A percentile compares a stretch with the other conserved stretches of the same genome.
Evolutionary conservation across 2,888 invertebrate genomes (phyloP).

Genomic region (Oscheius myriophilus): DNA sequence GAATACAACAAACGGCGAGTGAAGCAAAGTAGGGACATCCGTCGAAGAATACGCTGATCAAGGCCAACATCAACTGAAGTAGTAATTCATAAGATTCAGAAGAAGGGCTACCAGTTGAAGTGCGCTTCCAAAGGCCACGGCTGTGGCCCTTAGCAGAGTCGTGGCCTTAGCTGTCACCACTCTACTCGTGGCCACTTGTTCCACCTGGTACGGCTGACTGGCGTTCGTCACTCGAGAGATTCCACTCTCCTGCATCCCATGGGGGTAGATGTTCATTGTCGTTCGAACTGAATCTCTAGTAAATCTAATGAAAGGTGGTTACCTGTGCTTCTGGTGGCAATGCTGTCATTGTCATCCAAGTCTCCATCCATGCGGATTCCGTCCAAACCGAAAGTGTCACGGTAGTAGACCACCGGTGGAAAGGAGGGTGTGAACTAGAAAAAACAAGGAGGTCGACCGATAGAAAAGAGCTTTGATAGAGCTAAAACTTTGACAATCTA

Average conservation of each 20-base stretch:
- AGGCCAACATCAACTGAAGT: constrained; percentile 64
- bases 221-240: constrained; percentile 24
- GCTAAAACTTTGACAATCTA: constrained; percentile 12
- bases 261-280: constrained; percentile 57
- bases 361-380: constrained; percentile 15
- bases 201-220: constrained; percentile 46
- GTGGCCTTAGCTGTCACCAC: constrained; percentile 62
- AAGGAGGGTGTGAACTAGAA: constrained; percentile 57
- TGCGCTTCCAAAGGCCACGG: constrained; percentile 63
- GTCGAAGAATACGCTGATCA: constrained; percentile 67
- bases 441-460: no score
- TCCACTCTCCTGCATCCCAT: constrained; percentile 35
- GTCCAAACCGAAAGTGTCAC: constrained; percentile 63
- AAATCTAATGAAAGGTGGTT: neutral
- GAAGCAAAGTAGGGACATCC: constrained; percentile 62
- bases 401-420: constrained; percentile 67
- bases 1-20: constrained; percentile 46
- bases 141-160: constrained; percentile 57
- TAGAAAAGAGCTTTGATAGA: neutral
- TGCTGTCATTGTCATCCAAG: constrained; percentile 47
- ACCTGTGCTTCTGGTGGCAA: constrained; percentile 61
- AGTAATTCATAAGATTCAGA: neutral
- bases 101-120: constrained; percentile 58
- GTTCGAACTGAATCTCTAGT: constrained; percentile 49
- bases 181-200: constrained; percentile 64